Evolutionary conservation across 2,797 vertebrate species (phyloP), one percentile per base, ranked within the genome.

Genomic region (Gymnopithys bicolor): DNA sequence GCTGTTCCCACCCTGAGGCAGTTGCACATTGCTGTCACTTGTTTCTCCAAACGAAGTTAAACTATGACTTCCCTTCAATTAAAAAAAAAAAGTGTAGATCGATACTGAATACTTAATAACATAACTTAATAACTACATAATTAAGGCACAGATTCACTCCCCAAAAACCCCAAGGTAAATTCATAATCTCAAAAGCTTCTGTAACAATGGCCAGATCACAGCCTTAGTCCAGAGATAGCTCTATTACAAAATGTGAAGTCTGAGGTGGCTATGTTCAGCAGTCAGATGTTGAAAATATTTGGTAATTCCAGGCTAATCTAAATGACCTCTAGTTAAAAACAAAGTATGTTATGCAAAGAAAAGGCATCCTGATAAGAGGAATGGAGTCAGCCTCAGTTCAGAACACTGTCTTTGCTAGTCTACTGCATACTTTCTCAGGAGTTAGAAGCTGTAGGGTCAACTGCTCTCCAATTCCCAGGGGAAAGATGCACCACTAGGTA

Each of bases 1-100:
- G 45, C 53, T 87, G 15, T 82, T 85, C 49, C 39, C 12, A 85
- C 58, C 79, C 87, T 21, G 58, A 92, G 79, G 79, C 89, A 81
- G 32, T 48, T 71, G 49, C 73, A 71, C 53, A 24, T 15, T 56
- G 76, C 43, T 88, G 79, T 93, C 73, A 93, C 32, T 64, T 64
- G 12, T 74, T 94, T 75, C 73, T 89, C 87, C 73, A 94, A 83
- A 91, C 39, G 23, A 73, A 88, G 59, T 69, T 79, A 73, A 89
- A 81, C 55, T 73, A 69, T 1, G 25, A 84, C 80, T 67, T 70
- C 8, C n/a, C 19, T 80, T 89, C 22, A 75, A 56, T 32, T 3
- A 27, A n/a, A 80, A 81, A 43, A 33, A 43, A 32, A 33, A 30
- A 18, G 12, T 53, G 14, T 28, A 45, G 49, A 83, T 24, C 5